Evolutionary conservation across 2,797 vertebrate genomes (phyloP), one percentile per base, ranked within the genome.

Genomic region (Myiothlypis coronata): DNA sequence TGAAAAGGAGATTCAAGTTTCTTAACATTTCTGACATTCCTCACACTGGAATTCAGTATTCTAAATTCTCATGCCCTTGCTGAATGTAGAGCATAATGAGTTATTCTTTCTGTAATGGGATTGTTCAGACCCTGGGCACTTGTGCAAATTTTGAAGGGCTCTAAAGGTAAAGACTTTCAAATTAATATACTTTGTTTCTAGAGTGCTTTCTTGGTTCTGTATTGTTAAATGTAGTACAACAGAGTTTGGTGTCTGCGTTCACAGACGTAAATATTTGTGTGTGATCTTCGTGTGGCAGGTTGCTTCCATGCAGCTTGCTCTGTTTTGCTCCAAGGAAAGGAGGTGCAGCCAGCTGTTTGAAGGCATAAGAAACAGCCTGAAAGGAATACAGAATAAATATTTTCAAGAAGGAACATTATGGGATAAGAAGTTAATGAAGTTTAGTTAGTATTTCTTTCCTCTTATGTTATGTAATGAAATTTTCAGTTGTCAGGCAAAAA

Each of bases 241-340:
- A 12, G 41, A 53, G 3, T 49, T 89, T 50, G 26, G 37, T 35
- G 44, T 57, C 37, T 76, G 26, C 63, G 43, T 74, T 72, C 39
- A 23, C 15, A 68, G 37, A 14, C 11, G 0, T 35, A 68, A 28
- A 41, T 14, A 6, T 44, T 32, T 8, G 2, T 23, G 24, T 28
- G 15, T 0, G 1, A 14, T 68, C 34, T 57, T 55, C 0, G 0
- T 30, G 24, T 24, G 34, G 4, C 14, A 57, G n/a, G 10, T 24
- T 76, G 19, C 28, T 80, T 72, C 27, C 37, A 21, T 35, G 37
- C 27, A 56, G n/a, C n/a, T 49, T 82, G 18, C 13, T 64, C 20
- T 11, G 9, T 47, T 57, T 76, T 55, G 12, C 49, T 67, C 2
- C 5, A 20, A 50, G 43, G 30, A 72, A 70, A n/a, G 30, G 17